Percentiles rank a stretch among this genome's conserved stretches.
Conservation (phyloP, 2,797 vertebrate species). For the Cynopterus sphinx region DNA sequence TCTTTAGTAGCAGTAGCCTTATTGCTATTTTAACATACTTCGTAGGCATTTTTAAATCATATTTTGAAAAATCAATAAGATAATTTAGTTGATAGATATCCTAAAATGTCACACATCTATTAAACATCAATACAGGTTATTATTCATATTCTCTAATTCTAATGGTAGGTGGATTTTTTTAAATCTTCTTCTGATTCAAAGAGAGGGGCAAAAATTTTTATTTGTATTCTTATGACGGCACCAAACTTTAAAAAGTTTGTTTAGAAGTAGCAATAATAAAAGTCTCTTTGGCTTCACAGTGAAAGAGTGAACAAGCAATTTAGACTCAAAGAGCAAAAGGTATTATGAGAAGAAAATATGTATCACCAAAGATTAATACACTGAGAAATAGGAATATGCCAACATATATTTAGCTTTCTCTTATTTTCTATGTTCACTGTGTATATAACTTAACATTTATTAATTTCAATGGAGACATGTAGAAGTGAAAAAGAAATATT, state of each 20-base stretch:
- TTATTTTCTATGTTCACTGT: neutral
- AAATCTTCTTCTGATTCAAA: slow-evolving; percentile 23
- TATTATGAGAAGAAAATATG: slow-evolving; percentile 20
- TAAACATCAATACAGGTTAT: neutral
- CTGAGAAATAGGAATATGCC: neutral
- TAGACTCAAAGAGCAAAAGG: slow-evolving; percentile 6
- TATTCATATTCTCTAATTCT: neutral
- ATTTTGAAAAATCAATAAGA: slow-evolving; percentile 52
- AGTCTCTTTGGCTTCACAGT: slow-evolving; percentile 31
- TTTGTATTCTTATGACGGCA: slow-evolving; percentile 25
- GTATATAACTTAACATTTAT: neutral
- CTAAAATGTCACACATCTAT: neutral
- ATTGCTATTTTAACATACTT: neutral
- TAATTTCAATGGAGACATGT: neutral
- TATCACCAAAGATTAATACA: neutral
- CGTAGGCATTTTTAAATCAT: neutral
- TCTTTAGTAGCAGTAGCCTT: neutral
- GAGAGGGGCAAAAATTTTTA: neutral
- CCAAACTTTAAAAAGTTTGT: slow-evolving; percentile 38
- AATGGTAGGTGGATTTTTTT: neutral
- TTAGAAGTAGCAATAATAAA: slow-evolving; percentile 39
- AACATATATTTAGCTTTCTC: neutral
- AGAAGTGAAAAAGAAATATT: slow-evolving; percentile 40
- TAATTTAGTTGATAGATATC: neutral
- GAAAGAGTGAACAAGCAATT: slow-evolving; percentile 34